These are phyloP conservation scores for Metaphire vulgaris DNA, from an alignment of 1,140 invertebrate genomes.

Conservation along the genomic window DNA sequence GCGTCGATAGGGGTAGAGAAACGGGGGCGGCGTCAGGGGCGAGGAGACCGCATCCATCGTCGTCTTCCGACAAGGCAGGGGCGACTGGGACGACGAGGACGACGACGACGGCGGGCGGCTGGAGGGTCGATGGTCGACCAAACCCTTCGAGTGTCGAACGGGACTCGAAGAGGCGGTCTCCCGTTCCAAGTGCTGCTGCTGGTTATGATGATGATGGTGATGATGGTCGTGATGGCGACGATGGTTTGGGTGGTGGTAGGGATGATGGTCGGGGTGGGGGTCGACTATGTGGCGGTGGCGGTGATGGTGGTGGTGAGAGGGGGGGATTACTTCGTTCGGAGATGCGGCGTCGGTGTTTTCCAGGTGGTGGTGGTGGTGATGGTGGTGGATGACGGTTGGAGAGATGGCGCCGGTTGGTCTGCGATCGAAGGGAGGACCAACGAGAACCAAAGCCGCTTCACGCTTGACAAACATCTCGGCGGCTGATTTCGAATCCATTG, in stretches of 20 bases:
- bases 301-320: not conserved
- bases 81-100: not conserved
- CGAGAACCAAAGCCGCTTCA: not conserved
- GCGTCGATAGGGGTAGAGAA: no score
- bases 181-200: not conserved
- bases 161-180: not conserved
- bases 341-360: not conserved
- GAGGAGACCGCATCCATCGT: no score
- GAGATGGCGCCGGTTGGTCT: not conserved
- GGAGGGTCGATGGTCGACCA: not conserved
- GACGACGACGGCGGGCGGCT: not conserved
- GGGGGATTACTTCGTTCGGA: not conserved
- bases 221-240: not conserved
- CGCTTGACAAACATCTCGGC: not conserved
- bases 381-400: not conserved
- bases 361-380: not conserved
- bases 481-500: no score
- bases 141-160: not conserved
- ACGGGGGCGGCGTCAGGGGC: no score
- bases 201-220: not conserved
- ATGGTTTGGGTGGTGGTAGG: not conserved
- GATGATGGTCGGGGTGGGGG: not conserved
- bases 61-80: no score
- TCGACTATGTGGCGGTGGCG: not conserved
- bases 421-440: not conserved